A percentile compares a stretch with the other conserved stretches of the same genome.
Evolutionary conservation across 2,888 invertebrate species (phyloP).

Genomic region (Drosophila villosipedis): DNA sequence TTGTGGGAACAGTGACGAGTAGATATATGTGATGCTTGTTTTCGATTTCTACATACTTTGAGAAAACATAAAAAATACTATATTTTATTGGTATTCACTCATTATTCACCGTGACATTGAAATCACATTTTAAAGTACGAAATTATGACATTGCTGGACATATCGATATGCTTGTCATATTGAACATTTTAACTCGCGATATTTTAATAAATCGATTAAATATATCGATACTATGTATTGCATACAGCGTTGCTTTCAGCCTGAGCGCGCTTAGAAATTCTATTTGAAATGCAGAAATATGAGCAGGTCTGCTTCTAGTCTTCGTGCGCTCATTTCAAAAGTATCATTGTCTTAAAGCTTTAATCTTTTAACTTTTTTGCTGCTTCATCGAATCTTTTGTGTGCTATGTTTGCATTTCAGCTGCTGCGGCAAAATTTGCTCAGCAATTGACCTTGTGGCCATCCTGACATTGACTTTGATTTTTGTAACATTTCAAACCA

Average conservation of each 20-base stretch:
- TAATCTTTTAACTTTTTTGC: no score
- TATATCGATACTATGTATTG: background rate
- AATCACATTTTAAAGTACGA: background rate
- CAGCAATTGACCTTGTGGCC: slow-evolving; percentile 57
- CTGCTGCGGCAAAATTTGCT: slow-evolving; percentile 20
- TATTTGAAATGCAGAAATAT: background rate
- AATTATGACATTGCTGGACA: background rate
- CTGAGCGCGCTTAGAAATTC: background rate
- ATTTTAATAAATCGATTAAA: background rate
- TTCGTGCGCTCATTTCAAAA: background rate
- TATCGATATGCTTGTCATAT: background rate
- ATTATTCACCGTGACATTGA: background rate
- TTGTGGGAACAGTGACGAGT: background rate
- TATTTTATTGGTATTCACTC: background rate
- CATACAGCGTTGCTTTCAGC: background rate
- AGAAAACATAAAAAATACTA: background rate
- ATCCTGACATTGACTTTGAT: slow-evolving; percentile 59
- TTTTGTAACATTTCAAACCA: slow-evolving; percentile 42
- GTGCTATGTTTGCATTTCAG: slow-evolving; percentile 5
- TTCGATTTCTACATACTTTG: background rate
- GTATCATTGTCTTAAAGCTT: background rate
- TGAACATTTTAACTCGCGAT: background rate
- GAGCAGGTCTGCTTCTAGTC: background rate
- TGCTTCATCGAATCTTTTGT: background rate
- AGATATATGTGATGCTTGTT: no score